Base-by-base conservation (phyloP, 2,797 vertebrate species). In the Siniperca scherzeri region DNA sequence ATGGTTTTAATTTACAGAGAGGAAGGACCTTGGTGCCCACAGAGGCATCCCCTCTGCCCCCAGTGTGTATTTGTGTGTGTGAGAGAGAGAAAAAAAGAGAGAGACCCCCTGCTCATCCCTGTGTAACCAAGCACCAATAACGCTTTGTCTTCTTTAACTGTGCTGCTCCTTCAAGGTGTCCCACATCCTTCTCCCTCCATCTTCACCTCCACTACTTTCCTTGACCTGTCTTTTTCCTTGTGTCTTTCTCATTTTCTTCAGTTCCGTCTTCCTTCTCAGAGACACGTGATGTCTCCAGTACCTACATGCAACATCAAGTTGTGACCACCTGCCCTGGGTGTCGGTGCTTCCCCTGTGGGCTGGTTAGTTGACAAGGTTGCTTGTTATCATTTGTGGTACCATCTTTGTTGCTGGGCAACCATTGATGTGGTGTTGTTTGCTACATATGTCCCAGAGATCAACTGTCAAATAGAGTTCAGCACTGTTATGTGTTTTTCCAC, bases 1-100 rank as follows among this genome's bases (percentile, higher is more conserved):
- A 98, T 97, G 90, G 94, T 96, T 98, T 98, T 98, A 97, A 98
- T 98, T 97, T 98, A 96, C 95, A 92, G 94, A 82, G 87, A 94
- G 91, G 85, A 85, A 86, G 80, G 96, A 96, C 95, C 91, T 94
- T 95, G 94, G 94, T 91, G 92, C 88, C 95, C 95, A 96, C 89
- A 91, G 95, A 93, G 90, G 82, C 91, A 42, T 86, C 84, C 86
- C 89, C 87, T 88, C 78, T 87, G 85, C 90, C 93, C 92, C 91
- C 7, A 70, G 91, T 89, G 91, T 89, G 91, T 89, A 83, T 89
- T 93, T 92, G 86, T 85, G 87, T 82, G 70, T 79, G 74, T 69
- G 88, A 80, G 62, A 81, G 60, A 74, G 56, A 81, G 42, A 48
- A 68, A 72, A 66, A 48, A 75, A 77, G 80, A 77, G 53, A 78